A percentile compares a stretch with the other conserved stretches of the same genome.
Conservation (phyloP, 2,113 vertebrate genomes). For the Nibea coibor region DNA sequence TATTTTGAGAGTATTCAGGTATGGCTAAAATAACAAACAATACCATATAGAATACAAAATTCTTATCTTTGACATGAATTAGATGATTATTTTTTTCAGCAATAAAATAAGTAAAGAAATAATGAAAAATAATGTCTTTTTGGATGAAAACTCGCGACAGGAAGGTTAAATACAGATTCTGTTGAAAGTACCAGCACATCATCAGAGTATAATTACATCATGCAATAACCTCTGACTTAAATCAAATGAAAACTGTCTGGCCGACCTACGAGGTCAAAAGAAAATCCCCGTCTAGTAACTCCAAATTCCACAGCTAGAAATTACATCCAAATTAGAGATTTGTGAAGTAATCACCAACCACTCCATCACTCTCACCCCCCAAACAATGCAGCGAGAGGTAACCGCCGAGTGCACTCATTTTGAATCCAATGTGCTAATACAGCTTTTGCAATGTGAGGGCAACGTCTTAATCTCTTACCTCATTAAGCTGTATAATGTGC, state of each 20-base stretch:
- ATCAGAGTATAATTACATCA: conserved; percentile 29
- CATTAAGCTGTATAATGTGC: conserved; percentile 77
- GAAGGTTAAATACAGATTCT: conserved; percentile 13
- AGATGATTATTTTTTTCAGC: too few species aligned
- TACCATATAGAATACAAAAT: too few species aligned
- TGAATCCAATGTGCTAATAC: conserved; percentile 67
- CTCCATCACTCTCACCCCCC: conserved; percentile 56
- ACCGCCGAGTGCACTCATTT: conserved; percentile 45
- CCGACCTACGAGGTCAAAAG: not conserved
- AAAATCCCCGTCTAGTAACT: conserved; percentile 25
- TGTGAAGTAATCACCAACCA: conserved; percentile 42
- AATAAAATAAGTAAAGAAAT: not conserved
- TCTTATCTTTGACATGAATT: too few species aligned
- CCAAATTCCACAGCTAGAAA: conserved; percentile 34
- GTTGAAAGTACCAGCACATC: conserved; percentile 1
- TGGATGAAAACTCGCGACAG: too few species aligned
- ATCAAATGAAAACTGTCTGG: conserved; percentile 37
- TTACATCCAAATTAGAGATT: conserved; percentile 61
- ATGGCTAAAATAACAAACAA: too few species aligned
- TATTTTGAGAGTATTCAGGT: too few species aligned
- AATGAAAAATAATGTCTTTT: not conserved
- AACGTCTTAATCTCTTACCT: conserved; percentile 81
- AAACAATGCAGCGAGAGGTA: conserved; percentile 65
- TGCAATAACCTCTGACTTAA: conserved; percentile 35
- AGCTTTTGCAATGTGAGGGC: conserved; percentile 64